Conservation (phyloP, 2,888 invertebrate genomes). For the Cosmorhoe ocellata region DNA sequence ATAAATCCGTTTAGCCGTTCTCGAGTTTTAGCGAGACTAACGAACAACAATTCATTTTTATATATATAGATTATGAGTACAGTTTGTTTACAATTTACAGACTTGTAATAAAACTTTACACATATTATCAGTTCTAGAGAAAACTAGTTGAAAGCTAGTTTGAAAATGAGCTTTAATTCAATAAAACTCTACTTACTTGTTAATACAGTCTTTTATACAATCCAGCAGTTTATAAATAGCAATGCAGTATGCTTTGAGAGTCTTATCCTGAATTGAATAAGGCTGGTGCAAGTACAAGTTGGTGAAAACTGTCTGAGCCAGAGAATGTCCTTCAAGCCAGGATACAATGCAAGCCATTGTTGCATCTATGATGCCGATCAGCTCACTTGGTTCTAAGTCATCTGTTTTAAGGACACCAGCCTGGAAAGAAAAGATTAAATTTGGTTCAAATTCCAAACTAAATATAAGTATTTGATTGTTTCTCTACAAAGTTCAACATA, state of each 20-base stretch:
- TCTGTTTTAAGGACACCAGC: slow-evolving; percentile 90
- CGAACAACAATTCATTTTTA: too few species aligned
- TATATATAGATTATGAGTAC: too few species aligned
- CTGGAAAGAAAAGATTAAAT: slow-evolving; percentile 64
- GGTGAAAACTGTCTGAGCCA: slow-evolving; percentile 98
- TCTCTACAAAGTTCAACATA: too few species aligned
- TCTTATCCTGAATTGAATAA: slow-evolving; percentile 90
- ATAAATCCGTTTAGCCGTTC: too few species aligned
- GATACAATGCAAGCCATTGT: slow-evolving; percentile 97
- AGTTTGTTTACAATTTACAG: too few species aligned
- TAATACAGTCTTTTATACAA: slow-evolving; percentile 93
- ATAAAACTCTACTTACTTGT: slow-evolving; percentile 83
- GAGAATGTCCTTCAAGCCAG: slow-evolving; percentile 98
- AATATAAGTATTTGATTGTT: too few species aligned
- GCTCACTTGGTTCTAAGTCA: slow-evolving; percentile 88
- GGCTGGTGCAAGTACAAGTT: slow-evolving; percentile 97
- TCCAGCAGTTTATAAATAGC: slow-evolving; percentile 94
- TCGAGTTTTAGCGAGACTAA: too few species aligned
- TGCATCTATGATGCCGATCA: slow-evolving; percentile 97
- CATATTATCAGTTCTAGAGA: too few species aligned
- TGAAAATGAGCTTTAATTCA: not conserved
- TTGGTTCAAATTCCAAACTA: not conserved
- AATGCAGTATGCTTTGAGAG: slow-evolving; percentile 92
- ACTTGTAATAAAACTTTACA: too few species aligned
- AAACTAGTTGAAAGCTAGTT: too few species aligned